Conservation (phyloP, 92 coral and sea anemone genomes). For the Palythoa grandis region DNA sequence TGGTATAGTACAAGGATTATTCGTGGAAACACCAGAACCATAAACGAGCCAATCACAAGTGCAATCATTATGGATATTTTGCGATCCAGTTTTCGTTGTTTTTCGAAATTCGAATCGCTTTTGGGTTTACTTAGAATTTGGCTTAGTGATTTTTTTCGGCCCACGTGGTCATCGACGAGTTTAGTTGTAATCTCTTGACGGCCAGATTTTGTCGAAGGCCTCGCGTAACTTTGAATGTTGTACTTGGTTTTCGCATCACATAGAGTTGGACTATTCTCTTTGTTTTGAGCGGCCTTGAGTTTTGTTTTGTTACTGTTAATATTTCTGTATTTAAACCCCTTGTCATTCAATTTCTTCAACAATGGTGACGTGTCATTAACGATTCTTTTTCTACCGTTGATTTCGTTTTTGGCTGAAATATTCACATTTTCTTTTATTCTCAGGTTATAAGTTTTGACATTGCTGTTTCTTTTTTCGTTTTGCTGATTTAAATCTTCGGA, state of each 20-base stretch:
- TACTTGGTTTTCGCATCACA: neutral
- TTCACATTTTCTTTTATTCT: neutral
- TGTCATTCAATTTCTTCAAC: too few relatives aligned
- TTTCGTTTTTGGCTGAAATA: neutral
- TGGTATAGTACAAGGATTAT: constrained; percentile 60
- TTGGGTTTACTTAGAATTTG: neutral
- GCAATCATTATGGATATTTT: constrained; percentile 59
- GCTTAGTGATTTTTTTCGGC: neutral
- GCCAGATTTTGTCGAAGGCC: neutral
- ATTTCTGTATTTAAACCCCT: neutral
- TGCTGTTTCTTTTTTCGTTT: neutral
- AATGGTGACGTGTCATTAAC: neutral
- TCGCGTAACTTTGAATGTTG: neutral
- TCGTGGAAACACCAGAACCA: constrained; percentile 60
- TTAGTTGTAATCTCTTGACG: neutral
- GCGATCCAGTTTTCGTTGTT: constrained; percentile 35
- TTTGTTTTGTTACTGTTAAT: neutral
- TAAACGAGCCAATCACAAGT: constrained; percentile 58
- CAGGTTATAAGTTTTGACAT: neutral
- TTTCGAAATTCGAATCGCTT: neutral
- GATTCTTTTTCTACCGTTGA: neutral
- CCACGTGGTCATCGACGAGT: neutral
- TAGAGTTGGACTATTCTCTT: neutral
- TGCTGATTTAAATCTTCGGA: neutral
- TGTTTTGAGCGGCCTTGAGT: too few relatives aligned